Evolutionary conservation across 2,888 invertebrate species (phyloP).

Genomic region (Leptopilina drosophilae): DNA sequence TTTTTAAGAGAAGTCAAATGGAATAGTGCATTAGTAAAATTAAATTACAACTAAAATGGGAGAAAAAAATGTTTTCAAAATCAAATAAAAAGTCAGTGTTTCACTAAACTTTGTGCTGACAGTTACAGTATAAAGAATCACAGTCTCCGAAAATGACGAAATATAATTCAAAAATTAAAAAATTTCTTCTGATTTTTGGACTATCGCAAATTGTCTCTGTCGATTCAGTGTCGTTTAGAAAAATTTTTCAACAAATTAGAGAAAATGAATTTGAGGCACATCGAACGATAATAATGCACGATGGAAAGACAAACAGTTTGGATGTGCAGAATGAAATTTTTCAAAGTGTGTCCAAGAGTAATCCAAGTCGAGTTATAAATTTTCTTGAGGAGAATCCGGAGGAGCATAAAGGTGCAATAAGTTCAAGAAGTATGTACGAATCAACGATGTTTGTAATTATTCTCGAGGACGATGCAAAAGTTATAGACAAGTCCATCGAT

Average conservation of each 20-base stretch:
- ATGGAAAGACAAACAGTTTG: not conserved
- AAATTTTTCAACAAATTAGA: not conserved
- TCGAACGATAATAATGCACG: not conserved
- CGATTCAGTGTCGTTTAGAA: not conserved
- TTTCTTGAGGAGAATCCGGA: not conserved
- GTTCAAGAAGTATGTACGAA: not conserved
- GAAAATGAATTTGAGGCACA: not conserved
- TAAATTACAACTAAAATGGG: too few species aligned
- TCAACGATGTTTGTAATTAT: not conserved
- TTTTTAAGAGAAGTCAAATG: too few species aligned
- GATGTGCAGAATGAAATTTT: not conserved
- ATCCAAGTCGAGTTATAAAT: not conserved
- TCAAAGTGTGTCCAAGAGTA: not conserved
- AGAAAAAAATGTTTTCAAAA: too few species aligned
- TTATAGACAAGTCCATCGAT: too few species aligned
- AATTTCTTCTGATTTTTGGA: not conserved
- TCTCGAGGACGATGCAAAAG: not conserved
- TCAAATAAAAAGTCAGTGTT: too few species aligned
- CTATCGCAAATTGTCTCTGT: not conserved
- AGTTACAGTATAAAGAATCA: too few species aligned
- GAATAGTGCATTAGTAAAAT: too few species aligned
- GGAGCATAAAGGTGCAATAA: not conserved
- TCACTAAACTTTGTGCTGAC: too few species aligned
- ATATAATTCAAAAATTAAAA: too few species aligned
- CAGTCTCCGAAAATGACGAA: too few species aligned